A percentile compares a stretch with the other conserved stretches of the same genome.
Evolutionary conservation across 2,797 vertebrate genomes (phyloP).

Genomic region (Sandelia bainsii): DNA sequence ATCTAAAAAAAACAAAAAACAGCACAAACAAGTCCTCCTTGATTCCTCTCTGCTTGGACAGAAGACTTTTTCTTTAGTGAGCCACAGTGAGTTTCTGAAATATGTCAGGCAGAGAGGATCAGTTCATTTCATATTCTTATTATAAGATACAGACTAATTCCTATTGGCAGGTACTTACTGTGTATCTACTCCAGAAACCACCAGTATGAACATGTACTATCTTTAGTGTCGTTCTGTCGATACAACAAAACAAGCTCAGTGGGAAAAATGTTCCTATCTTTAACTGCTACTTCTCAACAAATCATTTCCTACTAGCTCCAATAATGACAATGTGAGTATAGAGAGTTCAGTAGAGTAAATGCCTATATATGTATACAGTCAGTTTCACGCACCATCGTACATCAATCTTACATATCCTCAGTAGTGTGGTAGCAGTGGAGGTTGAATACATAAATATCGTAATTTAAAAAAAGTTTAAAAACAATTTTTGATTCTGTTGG

Average conservation of each 20-base stretch:
- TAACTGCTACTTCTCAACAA: slow-evolving; percentile 29
- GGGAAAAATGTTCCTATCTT: slow-evolving; percentile 5
- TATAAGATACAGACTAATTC: slow-evolving; percentile 52
- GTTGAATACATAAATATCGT: slow-evolving; percentile 70
- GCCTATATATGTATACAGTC: slow-evolving; percentile 59
- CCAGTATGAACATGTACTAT: slow-evolving; percentile 18
- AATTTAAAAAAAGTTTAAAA: slow-evolving; percentile 51
- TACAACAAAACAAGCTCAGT: slow-evolving; percentile 22
- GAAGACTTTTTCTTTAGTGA: slow-evolving; percentile 18
- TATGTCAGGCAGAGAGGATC: slow-evolving; percentile 28
- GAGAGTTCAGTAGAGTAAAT: slow-evolving; percentile 60
- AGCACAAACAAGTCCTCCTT: slow-evolving; percentile 25
- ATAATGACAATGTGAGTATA: slow-evolving; percentile 46
- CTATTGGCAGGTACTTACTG: slow-evolving; percentile 39
- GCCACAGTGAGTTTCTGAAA: slow-evolving; percentile 44
- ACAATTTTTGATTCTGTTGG: slow-evolving; percentile 64
- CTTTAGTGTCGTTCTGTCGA: slow-evolving; percentile 17
- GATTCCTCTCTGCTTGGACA: slow-evolving; percentile 25
- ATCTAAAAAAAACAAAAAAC: neutral
- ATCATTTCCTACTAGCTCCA: slow-evolving; percentile 38
- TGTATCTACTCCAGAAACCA: slow-evolving; percentile 20
- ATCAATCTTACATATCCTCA: slow-evolving; percentile 50
- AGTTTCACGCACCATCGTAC: slow-evolving; percentile 28
- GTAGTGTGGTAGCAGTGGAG: slow-evolving; percentile 64
- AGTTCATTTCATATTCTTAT: slow-evolving; percentile 38